Evolutionary conservation across 1,140 invertebrate species (phyloP), one percentile per base, ranked within the genome.

Genomic region (Aricia agestis): DNA sequence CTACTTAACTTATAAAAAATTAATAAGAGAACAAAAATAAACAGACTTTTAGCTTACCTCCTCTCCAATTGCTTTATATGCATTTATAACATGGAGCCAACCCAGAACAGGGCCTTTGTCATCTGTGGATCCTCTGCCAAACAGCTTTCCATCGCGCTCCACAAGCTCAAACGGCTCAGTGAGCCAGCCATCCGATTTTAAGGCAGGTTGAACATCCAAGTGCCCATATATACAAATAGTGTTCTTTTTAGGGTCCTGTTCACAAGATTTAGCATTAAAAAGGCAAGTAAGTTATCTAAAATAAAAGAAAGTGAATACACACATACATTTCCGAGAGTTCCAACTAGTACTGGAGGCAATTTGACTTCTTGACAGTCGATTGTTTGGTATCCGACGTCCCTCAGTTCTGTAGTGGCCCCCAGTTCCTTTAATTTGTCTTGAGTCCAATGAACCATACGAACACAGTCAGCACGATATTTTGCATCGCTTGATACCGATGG

Each of bases 211-310:
- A 1, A 99, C 98, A 94, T 99, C 99, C 79, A 99, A 94, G 93
- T 99, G 99, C 0, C 98, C 99, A 92, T 99, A 99, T 66, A 99
- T 93, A 68, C 97, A 94, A 61, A 99, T 94, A 17, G 98, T 99
- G 80, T 98, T 96, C 86, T 98, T 98, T 6, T 94, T 94, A 0
- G 95, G 92, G 87, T 99, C 97, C 87, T 93, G 70, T 69, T 78
- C 80, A 61, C 68, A 71, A 70, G 71, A 61, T 25, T 15, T 19
- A 67, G 41, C 57, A 31, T 57, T 19, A 69, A 36, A 67, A 52
- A 57, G 25, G 61, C 10, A 13, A 31, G 68, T 25, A 61, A 68
- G 36, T 17, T 25, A 25, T 25, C 25, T 17, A 74, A 67, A 68
- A 70, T 31, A 57, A 19, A 13, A 17, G 58, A 18, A 61, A 32